Base-by-base conservation (phyloP, 2,888 invertebrate genomes). In the Drosophila eohydei region DNA sequence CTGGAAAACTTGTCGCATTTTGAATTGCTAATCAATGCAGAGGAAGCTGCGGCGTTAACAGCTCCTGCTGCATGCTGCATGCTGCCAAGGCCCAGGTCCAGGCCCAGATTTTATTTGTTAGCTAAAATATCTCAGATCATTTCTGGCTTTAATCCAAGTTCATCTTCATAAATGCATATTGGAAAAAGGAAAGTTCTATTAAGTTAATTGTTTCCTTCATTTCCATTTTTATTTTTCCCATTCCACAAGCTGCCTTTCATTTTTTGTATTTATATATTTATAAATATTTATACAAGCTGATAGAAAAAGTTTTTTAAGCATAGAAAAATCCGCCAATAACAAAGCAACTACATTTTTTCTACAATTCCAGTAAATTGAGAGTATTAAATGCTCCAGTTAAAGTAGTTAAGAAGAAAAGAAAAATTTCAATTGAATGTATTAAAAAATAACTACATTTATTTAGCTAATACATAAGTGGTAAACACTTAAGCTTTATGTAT, bases 11-110 rank as follows among this genome's bases (percentile, higher is more conserved):
- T 68, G 63, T 65, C 57, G 59, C 66, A 65, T 57, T 76, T 83
- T 71, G 76, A 83, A 80, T 69, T 79, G 76, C 87, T 81, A 83
- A 83, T 83, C 83, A 87, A 80, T 68, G 70, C 77, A 41, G 50
- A 48, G 54, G 28, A 41, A 56, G 43, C 36, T 68, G 32, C 30
- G 52, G 41, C 38, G 57, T 55, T 43, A 59, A 28, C 56, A 50
- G n/a, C 30, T 26, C 14, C 21, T 11, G n/a, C 21, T 3, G 16
- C 12, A 1, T 12, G 21, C 28, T 11, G 28, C 8, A 0, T 28
- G 32, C 40, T 40, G n/a, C 8, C 3, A 7, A n/a, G 14, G 46
- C 8, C 3, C n/a, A n/a, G 14, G 46, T 30, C 9, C 46, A 44
- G 44, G 14, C 46, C 46, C 14, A 8, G 26, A 26, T 3, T 26